A percentile compares a stretch with the other conserved stretches of the same genome.
Evolutionary conservation across 2,888 invertebrate species (phyloP).

Genomic region (Beris chalybata): DNA sequence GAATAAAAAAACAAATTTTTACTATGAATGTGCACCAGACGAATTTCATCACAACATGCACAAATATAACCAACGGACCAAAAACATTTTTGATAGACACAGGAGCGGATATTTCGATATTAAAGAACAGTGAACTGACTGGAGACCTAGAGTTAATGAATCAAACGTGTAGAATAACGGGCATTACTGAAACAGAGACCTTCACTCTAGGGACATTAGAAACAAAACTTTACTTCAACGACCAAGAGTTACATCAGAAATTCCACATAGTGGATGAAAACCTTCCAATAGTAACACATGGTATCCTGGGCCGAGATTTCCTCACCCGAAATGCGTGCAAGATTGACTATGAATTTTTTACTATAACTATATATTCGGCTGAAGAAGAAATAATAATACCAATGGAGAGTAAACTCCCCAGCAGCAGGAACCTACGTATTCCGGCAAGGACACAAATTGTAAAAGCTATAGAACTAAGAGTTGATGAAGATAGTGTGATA

Average conservation of each 20-base stretch:
- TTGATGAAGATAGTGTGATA: slow-evolving; percentile 27
- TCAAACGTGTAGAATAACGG: neutral
- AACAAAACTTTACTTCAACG: neutral
- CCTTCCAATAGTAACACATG: slow-evolving; percentile 28
- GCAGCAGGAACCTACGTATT: neutral
- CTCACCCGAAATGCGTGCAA: slow-evolving; percentile 3
- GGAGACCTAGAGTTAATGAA: neutral
- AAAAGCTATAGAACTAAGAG: neutral
- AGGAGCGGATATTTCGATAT: neutral
- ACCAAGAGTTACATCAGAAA: slow-evolving; percentile 3
- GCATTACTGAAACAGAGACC: neutral
- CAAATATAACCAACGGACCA: too few relatives aligned
- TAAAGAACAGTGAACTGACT: neutral
- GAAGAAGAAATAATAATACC: slow-evolving; percentile 21
- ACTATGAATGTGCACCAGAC: too few relatives aligned
- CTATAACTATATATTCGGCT: neutral
- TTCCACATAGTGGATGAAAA: slow-evolving; percentile 10
- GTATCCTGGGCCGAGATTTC: slow-evolving; percentile 26
- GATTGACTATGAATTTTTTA: slow-evolving; percentile 25
- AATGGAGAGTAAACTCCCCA: slow-evolving; percentile 20
- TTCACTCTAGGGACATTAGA: neutral
- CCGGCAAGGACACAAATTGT: neutral
- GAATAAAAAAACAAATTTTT: too few relatives aligned
- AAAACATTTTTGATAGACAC: neutral
- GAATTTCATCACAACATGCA: too few relatives aligned